Evolutionary conservation across 2,888 invertebrate species (phyloP).

Genomic region (Heliconius aoede): DNA sequence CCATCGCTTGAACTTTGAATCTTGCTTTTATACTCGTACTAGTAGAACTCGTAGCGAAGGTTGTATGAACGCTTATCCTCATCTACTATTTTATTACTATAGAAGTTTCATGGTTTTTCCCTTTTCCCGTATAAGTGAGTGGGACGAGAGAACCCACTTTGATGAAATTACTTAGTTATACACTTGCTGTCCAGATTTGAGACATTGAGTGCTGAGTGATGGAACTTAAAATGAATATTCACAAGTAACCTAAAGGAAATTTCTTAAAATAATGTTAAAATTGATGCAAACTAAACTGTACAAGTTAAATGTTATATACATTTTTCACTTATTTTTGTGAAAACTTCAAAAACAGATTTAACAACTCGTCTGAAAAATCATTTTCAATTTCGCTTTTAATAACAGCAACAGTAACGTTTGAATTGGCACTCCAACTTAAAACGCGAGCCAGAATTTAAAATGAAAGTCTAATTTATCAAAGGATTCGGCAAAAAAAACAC

Average conservation of each 20-base stretch:
- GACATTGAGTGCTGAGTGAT: too few relatives aligned
- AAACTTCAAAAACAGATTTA: background rate
- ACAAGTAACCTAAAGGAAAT: too few relatives aligned
- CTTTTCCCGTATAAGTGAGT: too few relatives aligned
- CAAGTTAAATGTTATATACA: background rate
- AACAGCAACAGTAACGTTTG: conserved; percentile 30
- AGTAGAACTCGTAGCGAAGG: background rate
- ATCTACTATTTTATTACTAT: background rate
- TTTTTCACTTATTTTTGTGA: background rate
- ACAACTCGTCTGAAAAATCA: conserved; percentile 4
- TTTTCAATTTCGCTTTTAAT: conserved; percentile 29
- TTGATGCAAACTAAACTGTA: background rate
- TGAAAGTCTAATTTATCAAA: conserved; percentile 44
- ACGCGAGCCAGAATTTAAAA: conserved; percentile 17
- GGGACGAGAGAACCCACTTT: too few relatives aligned
- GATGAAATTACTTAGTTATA: too few relatives aligned
- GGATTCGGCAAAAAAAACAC: conserved; percentile 51
- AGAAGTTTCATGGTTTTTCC: too few relatives aligned
- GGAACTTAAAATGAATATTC: too few relatives aligned
- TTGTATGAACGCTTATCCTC: background rate
- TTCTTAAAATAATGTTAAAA: background rate
- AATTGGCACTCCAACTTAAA: conserved; percentile 31
- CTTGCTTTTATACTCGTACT: conserved; percentile 16
- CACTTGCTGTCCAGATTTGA: too few relatives aligned
- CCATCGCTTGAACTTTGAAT: conserved; percentile 22